Evolutionary conservation across 2,888 invertebrate genomes (phyloP).

Genomic region (Eudasyphora cyanicolor): DNA sequence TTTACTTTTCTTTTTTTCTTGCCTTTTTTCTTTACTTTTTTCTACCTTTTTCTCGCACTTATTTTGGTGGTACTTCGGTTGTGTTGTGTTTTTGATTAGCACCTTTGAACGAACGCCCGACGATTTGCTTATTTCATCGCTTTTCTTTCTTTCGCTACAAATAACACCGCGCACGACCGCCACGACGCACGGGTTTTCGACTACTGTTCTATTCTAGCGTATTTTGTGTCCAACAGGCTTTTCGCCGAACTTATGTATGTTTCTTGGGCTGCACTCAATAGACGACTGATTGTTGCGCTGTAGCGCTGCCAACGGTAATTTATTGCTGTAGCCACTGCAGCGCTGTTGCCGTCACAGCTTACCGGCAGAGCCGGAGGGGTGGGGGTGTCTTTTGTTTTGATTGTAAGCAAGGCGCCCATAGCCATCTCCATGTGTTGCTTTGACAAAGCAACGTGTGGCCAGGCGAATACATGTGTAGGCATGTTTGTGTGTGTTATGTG

Average conservation of each 20-base stretch:
- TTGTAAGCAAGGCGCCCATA: no score
- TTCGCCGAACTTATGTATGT: conserved; percentile 16
- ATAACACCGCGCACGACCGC: conserved; percentile 39
- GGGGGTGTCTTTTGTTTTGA: neutral
- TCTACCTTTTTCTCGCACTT: neutral
- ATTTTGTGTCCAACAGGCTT: conserved; percentile 67
- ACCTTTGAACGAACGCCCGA: neutral
- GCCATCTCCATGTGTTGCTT: neutral
- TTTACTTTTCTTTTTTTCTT: conserved; percentile 67
- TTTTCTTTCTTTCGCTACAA: no score
- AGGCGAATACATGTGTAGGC: no score
- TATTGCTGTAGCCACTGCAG: neutral
- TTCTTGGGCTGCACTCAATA: neutral
- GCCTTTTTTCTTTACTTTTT: conserved; percentile 34
- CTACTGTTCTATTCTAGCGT: conserved; percentile 3
- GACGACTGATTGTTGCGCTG: neutral
- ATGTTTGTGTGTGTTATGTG: neutral
- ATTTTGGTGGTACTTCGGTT: neutral
- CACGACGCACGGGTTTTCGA: conserved; percentile 51
- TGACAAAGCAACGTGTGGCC: neutral
- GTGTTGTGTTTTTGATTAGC: neutral
- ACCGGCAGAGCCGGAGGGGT: no score
- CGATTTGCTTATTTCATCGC: no score
- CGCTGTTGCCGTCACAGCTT: neutral
- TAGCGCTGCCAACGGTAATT: neutral